These are phyloP conservation scores for Scalopus aquaticus DNA, from an alignment of 2,113 vertebrate species.

Conservation along the genomic window DNA sequence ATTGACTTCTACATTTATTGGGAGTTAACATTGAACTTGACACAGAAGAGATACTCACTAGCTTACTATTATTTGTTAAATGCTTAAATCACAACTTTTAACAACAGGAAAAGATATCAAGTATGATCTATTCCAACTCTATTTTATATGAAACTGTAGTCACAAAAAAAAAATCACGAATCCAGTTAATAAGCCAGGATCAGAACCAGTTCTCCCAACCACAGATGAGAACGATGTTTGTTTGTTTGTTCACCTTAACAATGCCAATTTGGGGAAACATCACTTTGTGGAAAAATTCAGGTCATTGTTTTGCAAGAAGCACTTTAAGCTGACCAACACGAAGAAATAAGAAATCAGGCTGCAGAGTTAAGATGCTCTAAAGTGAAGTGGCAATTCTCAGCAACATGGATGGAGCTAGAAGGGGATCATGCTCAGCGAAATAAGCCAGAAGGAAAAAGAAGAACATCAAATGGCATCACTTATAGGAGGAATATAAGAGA, in stretches of 20 bases:
- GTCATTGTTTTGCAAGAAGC: not conserved
- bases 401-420: too few species aligned
- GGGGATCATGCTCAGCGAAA: too few species aligned
- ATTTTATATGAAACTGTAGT: not conserved
- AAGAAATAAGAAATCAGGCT: constrained; percentile 22
- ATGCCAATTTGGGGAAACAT: not conserved
- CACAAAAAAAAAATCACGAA: not conserved
- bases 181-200: not conserved
- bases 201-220: not conserved
- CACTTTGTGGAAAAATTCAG: not conserved
- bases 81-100: constrained; percentile 6
- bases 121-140: not conserved
- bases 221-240: not conserved
- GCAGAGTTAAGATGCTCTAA: not conserved
- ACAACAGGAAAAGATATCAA: not conserved
- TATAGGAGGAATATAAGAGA: too few species aligned
- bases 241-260: not conserved
- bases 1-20: not conserved
- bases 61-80: not conserved
- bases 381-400: too few species aligned
- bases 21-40: not conserved
- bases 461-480: too few species aligned
- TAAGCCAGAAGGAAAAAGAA: too few species aligned
- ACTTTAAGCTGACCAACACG: not conserved
- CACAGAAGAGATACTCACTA: not conserved